phyloP scores from a whole-genome alignment of 1,140 invertebrate genomes.

The Archegozetes longisetosus region DNA sequence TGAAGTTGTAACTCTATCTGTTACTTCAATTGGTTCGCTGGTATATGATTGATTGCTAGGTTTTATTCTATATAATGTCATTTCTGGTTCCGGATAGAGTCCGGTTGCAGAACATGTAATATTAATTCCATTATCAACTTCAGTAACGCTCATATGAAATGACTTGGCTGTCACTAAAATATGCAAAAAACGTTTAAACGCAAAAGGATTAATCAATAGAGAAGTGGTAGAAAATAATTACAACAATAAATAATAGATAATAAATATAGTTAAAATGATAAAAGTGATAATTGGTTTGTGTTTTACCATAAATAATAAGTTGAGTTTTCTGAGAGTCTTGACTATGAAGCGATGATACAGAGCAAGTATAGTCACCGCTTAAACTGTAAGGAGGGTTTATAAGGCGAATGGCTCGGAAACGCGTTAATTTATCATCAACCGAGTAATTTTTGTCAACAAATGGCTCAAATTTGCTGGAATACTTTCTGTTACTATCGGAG shows the following conservation, averaged over 20 bases:
- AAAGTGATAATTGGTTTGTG: too few species aligned
- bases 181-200: background rate
- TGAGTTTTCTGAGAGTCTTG: conserved; percentile 2
- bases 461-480: background rate
- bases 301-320: conserved; percentile 15
- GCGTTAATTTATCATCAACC: background rate
- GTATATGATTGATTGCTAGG: background rate
- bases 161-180: conserved; percentile 4
- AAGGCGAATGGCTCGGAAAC: conserved; percentile 9
- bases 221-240: background rate
- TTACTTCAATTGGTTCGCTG: background rate
- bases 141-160: conserved; percentile 8
- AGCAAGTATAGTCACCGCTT: conserved; percentile 8
- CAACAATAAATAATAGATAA: background rate
- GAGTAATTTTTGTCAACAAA: conserved; percentile 1
- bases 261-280: background rate
- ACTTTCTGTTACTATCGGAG: background rate
- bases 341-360: conserved; percentile 1
- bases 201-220: background rate
- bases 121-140: conserved; percentile 4
- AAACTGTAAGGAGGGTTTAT: conserved; percentile 9
- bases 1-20: background rate
- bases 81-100: conserved; percentile 9
- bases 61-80: conserved; percentile 3
- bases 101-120: conserved; percentile 9